Percentiles rank a stretch among this genome's conserved stretches.
phyloP scores from a whole-genome alignment of 1,140 invertebrate species.

The Lysiphlebus fabarum region DNA sequence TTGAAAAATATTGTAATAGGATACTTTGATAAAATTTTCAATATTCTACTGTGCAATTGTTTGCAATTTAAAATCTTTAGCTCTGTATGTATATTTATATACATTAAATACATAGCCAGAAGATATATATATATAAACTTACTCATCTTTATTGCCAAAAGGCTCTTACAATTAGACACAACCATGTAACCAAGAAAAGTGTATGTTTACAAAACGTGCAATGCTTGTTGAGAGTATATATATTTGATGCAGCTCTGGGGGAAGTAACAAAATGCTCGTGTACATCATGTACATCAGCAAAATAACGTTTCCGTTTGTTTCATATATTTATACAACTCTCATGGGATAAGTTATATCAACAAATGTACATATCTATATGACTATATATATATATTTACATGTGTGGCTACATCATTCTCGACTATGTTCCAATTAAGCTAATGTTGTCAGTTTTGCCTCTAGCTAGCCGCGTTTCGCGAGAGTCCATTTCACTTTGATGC shows the following conservation, averaged over 20 bases:
- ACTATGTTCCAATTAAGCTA: slow-evolving; percentile 29
- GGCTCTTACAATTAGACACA: slow-evolving; percentile 18
- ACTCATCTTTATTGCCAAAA: slow-evolving; percentile 5
- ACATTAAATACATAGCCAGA: no score
- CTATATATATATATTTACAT: background rate
- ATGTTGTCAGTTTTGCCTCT: slow-evolving; percentile 24
- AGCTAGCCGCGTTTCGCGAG: background rate
- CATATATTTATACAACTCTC: background rate
- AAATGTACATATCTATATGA: background rate
- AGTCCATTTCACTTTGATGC: slow-evolving; percentile 23
- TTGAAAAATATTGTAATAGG: no score
- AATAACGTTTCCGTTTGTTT: slow-evolving; percentile 21
- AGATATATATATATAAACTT: no score
- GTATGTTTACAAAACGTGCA: slow-evolving; percentile 22
- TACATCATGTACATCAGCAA: slow-evolving; percentile 1
- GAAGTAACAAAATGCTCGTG: background rate
- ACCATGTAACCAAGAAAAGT: slow-evolving; percentile 11
- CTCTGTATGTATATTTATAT: no score
- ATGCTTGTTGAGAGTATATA: slow-evolving; percentile 17
- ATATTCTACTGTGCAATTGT: no score
- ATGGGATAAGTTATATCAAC: background rate
- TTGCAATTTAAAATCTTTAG: no score
- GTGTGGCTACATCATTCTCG: slow-evolving; percentile 1
- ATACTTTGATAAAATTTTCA: no score
- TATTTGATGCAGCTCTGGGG: background rate